Conservation (phyloP, 2,888 invertebrate genomes). For the Caenorhabditis afra region DNA sequence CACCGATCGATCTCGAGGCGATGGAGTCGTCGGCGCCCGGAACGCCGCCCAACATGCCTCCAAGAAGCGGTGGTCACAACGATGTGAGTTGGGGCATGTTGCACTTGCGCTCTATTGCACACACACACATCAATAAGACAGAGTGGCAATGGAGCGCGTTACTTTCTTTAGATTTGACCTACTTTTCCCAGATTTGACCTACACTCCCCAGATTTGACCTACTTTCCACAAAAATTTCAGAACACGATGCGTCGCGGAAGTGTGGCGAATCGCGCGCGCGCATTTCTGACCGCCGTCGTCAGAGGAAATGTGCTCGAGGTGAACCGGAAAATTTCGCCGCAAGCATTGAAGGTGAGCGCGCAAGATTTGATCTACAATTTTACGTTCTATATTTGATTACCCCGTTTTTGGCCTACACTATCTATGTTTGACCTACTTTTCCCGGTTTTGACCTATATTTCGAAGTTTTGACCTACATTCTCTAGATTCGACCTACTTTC, state of each 20-base stretch:
- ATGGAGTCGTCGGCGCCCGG: slow-evolving; percentile 40
- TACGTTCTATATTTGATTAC: background rate
- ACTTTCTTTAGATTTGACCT: too few relatives aligned
- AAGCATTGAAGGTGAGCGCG: slow-evolving; percentile 53
- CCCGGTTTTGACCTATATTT: too few relatives aligned
- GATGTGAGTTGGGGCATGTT: too few relatives aligned
- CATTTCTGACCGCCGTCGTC: slow-evolving; percentile 63
- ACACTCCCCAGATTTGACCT: too few relatives aligned
- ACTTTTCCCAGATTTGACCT: too few relatives aligned
- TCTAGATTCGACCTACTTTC: too few relatives aligned
- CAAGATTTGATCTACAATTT: too few relatives aligned
- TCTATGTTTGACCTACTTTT: background rate
- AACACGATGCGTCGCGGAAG: slow-evolving; percentile 33
- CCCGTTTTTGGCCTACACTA: background rate
- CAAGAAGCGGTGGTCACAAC: slow-evolving; percentile 6
- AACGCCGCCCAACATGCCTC: slow-evolving; percentile 65
- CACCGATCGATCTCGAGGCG: too few relatives aligned
- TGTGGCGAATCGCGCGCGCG: slow-evolving; percentile 55
- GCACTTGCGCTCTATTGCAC: too few relatives aligned
- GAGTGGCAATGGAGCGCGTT: too few relatives aligned
- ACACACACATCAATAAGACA: too few relatives aligned
- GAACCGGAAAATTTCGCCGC: slow-evolving; percentile 57
- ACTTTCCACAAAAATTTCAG: slow-evolving; percentile 14
- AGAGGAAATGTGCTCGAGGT: slow-evolving; percentile 57
- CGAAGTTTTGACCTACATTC: too few relatives aligned